Percentiles rank a stretch among this genome's conserved stretches.
phyloP scores from a whole-genome alignment of 2,888 invertebrate species.

The Drosophila seclusa region DNA sequence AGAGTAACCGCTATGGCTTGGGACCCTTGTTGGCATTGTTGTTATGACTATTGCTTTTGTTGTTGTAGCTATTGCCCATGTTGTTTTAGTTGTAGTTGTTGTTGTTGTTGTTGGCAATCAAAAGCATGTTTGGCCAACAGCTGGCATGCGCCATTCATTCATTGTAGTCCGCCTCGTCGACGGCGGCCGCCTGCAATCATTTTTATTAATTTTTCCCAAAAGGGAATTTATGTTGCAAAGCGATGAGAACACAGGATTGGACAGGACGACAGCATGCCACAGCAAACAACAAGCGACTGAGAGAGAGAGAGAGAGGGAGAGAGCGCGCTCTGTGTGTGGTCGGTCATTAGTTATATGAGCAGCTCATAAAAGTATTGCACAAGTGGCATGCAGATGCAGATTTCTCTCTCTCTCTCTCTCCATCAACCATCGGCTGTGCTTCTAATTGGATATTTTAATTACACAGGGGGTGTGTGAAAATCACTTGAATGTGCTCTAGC shows the following conservation, averaged over 20 bases:
- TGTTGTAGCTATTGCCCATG: constrained; percentile 18
- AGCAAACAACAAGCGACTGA: neutral
- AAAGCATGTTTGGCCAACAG: constrained; percentile 77
- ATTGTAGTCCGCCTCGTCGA: constrained; percentile 53
- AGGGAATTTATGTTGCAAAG: constrained; percentile 69
- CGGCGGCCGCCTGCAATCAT: constrained; percentile 69
- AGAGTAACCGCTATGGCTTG: constrained; percentile 12
- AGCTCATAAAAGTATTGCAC: constrained; percentile 57
- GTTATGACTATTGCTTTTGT: constrained; percentile 8
- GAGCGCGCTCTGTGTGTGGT: constrained; percentile 9
- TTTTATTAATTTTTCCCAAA: constrained; percentile 77
- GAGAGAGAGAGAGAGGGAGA: neutral
- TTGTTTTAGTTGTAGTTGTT: constrained; percentile 23
- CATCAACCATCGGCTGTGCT: constrained; percentile 5
- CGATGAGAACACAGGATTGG: constrained; percentile 21
- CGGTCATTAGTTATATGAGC: constrained; percentile 57
- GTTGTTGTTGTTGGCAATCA: constrained; percentile 68
- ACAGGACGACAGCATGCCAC: constrained; percentile 10
- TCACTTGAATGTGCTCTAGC: constrained; percentile 27
- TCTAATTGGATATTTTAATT: constrained; percentile 77
- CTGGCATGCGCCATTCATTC: constrained; percentile 79
- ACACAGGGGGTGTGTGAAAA: constrained; percentile 26
- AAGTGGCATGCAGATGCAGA: constrained; percentile 34
- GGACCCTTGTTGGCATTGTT: constrained; percentile 16
- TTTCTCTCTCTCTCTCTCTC: constrained; percentile 5